Base-by-base conservation (phyloP, 2,888 invertebrate genomes). In the Cecidostiba fungosa region DNA sequence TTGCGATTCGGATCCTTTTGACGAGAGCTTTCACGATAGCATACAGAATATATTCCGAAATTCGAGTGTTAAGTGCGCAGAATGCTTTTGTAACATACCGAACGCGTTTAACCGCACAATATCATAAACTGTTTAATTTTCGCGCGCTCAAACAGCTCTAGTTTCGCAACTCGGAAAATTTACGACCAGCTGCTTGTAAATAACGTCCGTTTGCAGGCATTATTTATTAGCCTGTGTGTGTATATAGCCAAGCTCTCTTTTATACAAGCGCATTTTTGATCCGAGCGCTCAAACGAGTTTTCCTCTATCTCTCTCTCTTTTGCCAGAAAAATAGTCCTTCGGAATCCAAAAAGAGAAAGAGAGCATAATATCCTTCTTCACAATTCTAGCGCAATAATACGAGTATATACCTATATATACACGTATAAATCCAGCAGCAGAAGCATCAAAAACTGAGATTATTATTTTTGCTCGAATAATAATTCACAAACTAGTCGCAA, bases 201-300 rank as follows among this genome's bases (percentile, higher is more conserved):
- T 59, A 77, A 77, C 32, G 80, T 29, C 54, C 32, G 74, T 74
- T 81, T 47, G 29, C 73, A 74, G 62, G 74, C 12, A 62, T 81
- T 81, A 81, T 74, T 88, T 88, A 87, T 86, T 87, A 69, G 47
- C 70, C n/a, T n/a, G n/a, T n/a, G 83, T 83, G 79, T 74, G 62
- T n/a, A 36, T 19, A 5, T 47, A 26, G 23, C 70, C n/a, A 36
- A 43, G 26, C 10, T 74, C 10, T 74, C 79, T 59, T 79, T 84
- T 74, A 32, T 29, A 32, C 14, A 50, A 23, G 36, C 47, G 59
- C 50, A 72, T 73, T 59, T 59, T 59, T 59, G n/a, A 59, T 59
- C 8, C 54, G 50, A 50, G 50, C 5, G 19, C 19, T 50, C 50
- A 72, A 73, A 80, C 73, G 62, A 66, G 81, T 74, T 80, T 74